Percentiles rank a stretch among this genome's conserved stretches.
phyloP scores from a whole-genome alignment of 2,888 invertebrate species.

The Sinotaia quadrata region DNA sequence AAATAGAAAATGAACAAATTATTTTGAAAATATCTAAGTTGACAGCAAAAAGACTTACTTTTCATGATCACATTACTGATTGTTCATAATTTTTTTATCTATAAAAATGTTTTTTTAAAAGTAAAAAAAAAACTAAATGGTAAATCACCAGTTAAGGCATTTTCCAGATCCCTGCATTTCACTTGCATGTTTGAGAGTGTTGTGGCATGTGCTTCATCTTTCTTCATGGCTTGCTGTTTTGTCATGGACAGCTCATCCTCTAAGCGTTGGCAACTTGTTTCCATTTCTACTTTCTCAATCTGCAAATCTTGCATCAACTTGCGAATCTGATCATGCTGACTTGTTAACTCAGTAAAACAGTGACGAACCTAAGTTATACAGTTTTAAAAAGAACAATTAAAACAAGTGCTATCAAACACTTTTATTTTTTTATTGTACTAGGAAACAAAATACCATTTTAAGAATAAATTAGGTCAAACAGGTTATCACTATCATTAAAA shows the following conservation, averaged over 20 bases:
- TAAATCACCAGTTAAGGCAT: too few relatives aligned
- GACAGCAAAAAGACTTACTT: too few relatives aligned
- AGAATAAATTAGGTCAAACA: too few relatives aligned
- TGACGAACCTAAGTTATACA: conserved; percentile 28
- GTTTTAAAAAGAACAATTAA: too few relatives aligned
- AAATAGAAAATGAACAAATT: too few relatives aligned
- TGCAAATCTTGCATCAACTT: conserved; percentile 12
- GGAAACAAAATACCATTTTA: too few relatives aligned
- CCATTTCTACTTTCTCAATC: conserved; percentile 28
- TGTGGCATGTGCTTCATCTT: conserved; percentile 14
- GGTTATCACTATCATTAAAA: too few relatives aligned
- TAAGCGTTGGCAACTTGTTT: conserved; percentile 23
- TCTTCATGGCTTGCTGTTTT: background rate
- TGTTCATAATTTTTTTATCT: too few relatives aligned
- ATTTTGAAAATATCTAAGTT: too few relatives aligned
- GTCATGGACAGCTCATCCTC: conserved; percentile 27
- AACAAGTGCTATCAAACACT: background rate
- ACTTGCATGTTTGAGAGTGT: conserved; percentile 24
- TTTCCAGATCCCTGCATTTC: conserved; percentile 31
- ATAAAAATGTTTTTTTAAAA: too few relatives aligned
- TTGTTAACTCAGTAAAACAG: conserved; percentile 33
- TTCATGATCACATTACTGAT: too few relatives aligned
- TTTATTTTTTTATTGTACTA: background rate
- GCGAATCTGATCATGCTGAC: conserved; percentile 26
- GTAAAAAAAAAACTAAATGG: too few relatives aligned